Evolutionary conservation across 2,113 vertebrate genomes (phyloP), one percentile per base, ranked within the genome.

Genomic region (Platichthys stellatus): DNA sequence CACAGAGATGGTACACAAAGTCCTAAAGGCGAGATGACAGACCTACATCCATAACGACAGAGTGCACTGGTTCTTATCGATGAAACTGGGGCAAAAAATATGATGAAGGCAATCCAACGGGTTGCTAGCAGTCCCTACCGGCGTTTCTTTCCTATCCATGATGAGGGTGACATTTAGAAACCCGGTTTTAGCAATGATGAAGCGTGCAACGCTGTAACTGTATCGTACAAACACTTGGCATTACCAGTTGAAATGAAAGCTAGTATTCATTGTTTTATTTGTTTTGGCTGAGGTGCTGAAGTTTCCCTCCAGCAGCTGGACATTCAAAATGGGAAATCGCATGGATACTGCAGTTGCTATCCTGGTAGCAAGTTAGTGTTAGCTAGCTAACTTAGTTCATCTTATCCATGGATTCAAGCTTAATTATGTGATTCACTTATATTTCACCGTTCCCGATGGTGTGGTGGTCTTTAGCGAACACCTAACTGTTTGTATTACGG

Each of bases 1-100:
- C 28, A 23, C 21, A 67, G 6, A 26, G 13, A 45, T 6, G 63
- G 74, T 10, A 76, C 79, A 79, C 40, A 8, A 5, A 54, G 72
- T 75, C 57, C 72, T 51, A 17, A 20, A 10, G 11, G 53, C 53
- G 9, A 63, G 14, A 23, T 1, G 24, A 47, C 20, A 20, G 10
- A 20, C 21, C 8, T 1, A 35, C 62, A 43, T 0, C 28, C 10
- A 63, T 24, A 2, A 14, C 35, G 4, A 51, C 51, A 11, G 31
- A 43, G 43, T 59, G n/a, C 57, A 61, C 43, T 21, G 10, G 13
- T 60, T 49, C 57, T 0, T 3, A 14, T 9, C 3, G 23, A 26
- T 28, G 3, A 13, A 59, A 72, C 15, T 28, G 54, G 21, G 47
- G 24, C 4, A 28, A 28, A 28, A 28, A 28, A 38, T 3, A 53